Percentiles rank a stretch among this genome's conserved stretches.
These are phyloP conservation scores for Drosophila truncata DNA, from an alignment of 1,140 invertebrate species.

Conservation along the genomic window DNA sequence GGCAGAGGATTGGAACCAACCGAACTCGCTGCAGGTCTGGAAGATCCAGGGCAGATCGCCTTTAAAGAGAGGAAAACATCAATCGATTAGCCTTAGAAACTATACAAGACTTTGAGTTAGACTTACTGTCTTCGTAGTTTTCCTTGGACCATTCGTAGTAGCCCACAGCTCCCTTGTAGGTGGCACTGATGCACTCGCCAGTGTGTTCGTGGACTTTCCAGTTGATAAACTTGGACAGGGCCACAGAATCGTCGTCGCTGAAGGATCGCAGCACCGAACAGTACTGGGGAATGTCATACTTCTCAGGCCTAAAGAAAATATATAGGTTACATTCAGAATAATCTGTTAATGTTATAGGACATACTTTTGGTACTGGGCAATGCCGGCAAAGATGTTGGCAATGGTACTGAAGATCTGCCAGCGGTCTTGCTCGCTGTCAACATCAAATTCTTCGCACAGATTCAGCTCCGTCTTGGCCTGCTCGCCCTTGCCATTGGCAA, in stretches of 20 bases:
- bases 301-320: constrained; percentile 34
- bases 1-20: constrained; percentile 90
- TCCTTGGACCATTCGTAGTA: constrained; percentile 68
- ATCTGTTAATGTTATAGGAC: not conserved
- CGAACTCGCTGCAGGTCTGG: constrained; percentile 91
- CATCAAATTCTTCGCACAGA: constrained; percentile 78
- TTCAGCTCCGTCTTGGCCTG: constrained; percentile 75
- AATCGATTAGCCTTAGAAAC: not conserved
- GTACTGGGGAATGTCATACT: constrained; percentile 41
- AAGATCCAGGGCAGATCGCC: constrained; percentile 87
- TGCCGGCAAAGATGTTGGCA: constrained; percentile 73
- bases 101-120: not conserved
- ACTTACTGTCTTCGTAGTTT: constrained; percentile 59
- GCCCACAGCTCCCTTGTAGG: constrained; percentile 53
- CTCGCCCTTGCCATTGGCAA: constrained; percentile 52
- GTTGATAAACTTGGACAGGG: constrained; percentile 62
- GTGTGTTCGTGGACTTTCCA: constrained; percentile 30
- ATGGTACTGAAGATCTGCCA: constrained; percentile 78
- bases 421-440: constrained; percentile 58
- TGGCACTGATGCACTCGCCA: constrained; percentile 46
- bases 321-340: not conserved
- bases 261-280: constrained; percentile 61
- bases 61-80: not conserved
- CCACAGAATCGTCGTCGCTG: constrained; percentile 63
- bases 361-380: constrained; percentile 80